phyloP scores from a whole-genome alignment of 2,797 vertebrate species.

The Valencia hispanica region DNA sequence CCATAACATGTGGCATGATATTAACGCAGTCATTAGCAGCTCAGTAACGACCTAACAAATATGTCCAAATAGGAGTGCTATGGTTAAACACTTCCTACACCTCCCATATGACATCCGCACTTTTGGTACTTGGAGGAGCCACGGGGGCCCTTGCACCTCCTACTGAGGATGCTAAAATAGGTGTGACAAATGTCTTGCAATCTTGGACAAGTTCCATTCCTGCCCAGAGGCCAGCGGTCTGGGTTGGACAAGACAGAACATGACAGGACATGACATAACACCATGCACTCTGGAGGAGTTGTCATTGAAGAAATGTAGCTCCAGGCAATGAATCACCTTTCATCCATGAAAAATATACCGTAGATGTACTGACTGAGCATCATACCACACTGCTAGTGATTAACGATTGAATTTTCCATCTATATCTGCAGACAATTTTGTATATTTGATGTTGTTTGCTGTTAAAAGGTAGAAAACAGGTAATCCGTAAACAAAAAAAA shows the following conservation, averaged over 20 bases:
- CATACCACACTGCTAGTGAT: constrained; percentile 5
- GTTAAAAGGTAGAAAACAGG: background rate
- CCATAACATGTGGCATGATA: constrained; percentile 63
- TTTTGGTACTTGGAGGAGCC: constrained; percentile 46
- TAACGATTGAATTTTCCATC: background rate
- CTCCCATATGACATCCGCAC: constrained; percentile 61
- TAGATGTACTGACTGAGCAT: constrained; percentile 28
- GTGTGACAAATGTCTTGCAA: constrained; percentile 72
- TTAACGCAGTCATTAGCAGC: constrained; percentile 70
- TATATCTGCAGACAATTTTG: background rate
- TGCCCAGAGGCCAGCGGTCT: constrained; percentile 57
- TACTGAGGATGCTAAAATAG: constrained; percentile 79
- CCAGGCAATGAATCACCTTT: constrained; percentile 54
- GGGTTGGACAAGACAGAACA: constrained; percentile 57
- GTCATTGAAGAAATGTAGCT: constrained; percentile 49
- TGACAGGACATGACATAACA: constrained; percentile 71
- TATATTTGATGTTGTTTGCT: background rate
- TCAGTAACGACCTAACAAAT: constrained; percentile 65
- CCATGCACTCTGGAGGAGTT: constrained; percentile 64
- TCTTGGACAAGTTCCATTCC: constrained; percentile 47
- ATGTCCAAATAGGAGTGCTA: constrained; percentile 59
- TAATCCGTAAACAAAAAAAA: too few species aligned
- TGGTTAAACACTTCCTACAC: constrained; percentile 75
- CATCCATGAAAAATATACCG: constrained; percentile 31
- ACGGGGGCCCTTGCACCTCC: constrained; percentile 69